A percentile compares a stretch with the other conserved stretches of the same genome.
Evolutionary conservation across 1,140 invertebrate genomes (phyloP).

Genomic region (Nylanderia fulva): DNA sequence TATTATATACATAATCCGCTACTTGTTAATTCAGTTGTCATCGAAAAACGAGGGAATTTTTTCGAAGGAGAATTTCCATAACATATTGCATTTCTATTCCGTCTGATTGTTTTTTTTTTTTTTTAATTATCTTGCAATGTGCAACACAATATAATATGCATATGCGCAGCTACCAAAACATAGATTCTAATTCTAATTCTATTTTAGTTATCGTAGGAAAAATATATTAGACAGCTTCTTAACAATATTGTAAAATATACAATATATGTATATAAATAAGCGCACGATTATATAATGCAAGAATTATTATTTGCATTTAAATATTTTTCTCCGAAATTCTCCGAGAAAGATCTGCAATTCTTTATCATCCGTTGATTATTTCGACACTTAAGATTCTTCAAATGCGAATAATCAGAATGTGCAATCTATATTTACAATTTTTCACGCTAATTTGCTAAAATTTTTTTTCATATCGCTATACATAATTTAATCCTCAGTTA

Average conservation of each 20-base stretch:
- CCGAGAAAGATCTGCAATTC: not conserved
- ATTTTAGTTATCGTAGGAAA: slow-evolving; percentile 52
- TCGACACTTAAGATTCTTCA: not conserved
- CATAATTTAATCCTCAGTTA: slow-evolving; percentile 36
- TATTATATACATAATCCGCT: slow-evolving; percentile 53
- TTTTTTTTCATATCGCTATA: slow-evolving; percentile 42
- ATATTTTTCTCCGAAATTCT: not conserved
- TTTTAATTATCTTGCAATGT: not conserved
- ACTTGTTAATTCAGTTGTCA: slow-evolving; percentile 78
- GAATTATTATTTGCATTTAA: slow-evolving; percentile 1
- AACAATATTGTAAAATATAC: slow-evolving; percentile 32
- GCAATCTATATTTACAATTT: slow-evolving; percentile 43
- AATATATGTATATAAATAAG: not conserved
- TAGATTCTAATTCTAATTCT: slow-evolving; percentile 48
- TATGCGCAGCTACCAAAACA: slow-evolving; percentile 51
- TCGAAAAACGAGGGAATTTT: slow-evolving; percentile 1
- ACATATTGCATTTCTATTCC: slow-evolving; percentile 25
- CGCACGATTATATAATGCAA: slow-evolving; percentile 22
- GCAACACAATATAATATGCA: slow-evolving; percentile 13
- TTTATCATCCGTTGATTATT: slow-evolving; percentile 3
- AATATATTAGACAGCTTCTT: slow-evolving; percentile 38
- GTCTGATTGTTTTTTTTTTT: not conserved
- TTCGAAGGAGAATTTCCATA: not conserved
- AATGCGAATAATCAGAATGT: slow-evolving; percentile 16
- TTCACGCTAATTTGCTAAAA: slow-evolving; percentile 5